Evolutionary conservation across 2,888 invertebrate genomes (phyloP).

Genomic region (Lasioglossum marginatum): DNA sequence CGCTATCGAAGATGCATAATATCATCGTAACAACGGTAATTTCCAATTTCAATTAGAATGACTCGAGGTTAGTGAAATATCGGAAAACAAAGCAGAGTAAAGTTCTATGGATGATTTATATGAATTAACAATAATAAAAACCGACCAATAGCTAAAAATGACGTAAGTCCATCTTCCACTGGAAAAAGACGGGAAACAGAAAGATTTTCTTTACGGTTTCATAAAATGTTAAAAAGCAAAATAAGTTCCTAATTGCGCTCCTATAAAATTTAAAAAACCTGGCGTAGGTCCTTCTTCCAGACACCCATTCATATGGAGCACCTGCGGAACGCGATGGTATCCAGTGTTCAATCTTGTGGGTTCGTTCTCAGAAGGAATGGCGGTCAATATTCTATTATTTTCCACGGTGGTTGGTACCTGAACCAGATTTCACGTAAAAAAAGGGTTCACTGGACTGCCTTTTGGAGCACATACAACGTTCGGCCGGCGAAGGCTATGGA

Average conservation of each 20-base stretch:
- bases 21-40: not conserved
- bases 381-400: not conserved
- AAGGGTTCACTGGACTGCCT: slow-evolving; percentile 8
- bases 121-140: too few species aligned
- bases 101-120: not conserved
- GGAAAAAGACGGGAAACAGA: too few species aligned
- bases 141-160: too few species aligned
- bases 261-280: too few species aligned
- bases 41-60: not conserved
- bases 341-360: not conserved
- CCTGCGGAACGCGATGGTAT: not conserved
- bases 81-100: not conserved
- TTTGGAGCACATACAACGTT: slow-evolving; percentile 14
- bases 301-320: too few species aligned
- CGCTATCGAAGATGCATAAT: not conserved
- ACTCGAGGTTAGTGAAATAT: not conserved
- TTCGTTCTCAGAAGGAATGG: not conserved
- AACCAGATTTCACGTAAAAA: not conserved
- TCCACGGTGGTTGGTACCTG: not conserved
- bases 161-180: too few species aligned
- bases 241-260: too few species aligned
- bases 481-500: slow-evolving; percentile 22
- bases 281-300: too few species aligned
- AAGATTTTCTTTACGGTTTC: too few species aligned
- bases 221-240: too few species aligned